Evolutionary conservation across 2,797 vertebrate species (phyloP), one percentile per base, ranked within the genome.

Genomic region (Tragopan temminckii): DNA sequence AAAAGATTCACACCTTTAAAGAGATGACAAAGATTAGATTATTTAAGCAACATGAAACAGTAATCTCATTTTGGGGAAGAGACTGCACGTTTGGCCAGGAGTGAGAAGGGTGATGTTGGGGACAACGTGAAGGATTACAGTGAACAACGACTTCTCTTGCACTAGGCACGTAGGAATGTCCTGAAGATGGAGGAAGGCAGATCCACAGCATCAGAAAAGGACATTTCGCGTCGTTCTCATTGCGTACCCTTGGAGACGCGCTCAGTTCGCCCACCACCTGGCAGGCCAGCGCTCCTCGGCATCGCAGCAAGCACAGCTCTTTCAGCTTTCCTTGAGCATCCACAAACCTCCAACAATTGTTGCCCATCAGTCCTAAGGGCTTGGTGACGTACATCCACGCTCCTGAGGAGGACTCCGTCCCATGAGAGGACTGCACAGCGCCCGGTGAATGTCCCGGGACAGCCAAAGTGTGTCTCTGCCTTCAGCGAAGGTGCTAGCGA

Each of bases 221-320:
- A 93, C 0, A 0, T 14, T 63, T 77, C 53, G 71, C 16, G 20
- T 23, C 5, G 12, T 85, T 81, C 35, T 38, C 18, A 61, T 4
- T 48, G 45, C 0, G 4, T 38, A 46, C 58, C 1, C 7, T 81
- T 12, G 59, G 66, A 0, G 2, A 87, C 3, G 3, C 0, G 3
- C 59, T 74, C 77, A 72, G 67, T 33, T 45, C 7, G 13, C 69
- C 84, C 83, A 79, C 42, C 38, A 43, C 27, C 45, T 20, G 18
- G 70, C 33, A 83, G 25, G 62, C n/a, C 52, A 43, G 13, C 24
- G 6, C 50, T 92, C 84, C 89, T 79, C 7, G 3, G 88, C 80
- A 87, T 31, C 0, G 2, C 55, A 87, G 75, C 67, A 67, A 59
- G 70, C 36, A 35, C 59, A 69, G 62, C 79, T 95, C 70, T 77